Evolutionary conservation across 2,113 vertebrate species (phyloP).

Genomic region (Nothocercus julius): DNA sequence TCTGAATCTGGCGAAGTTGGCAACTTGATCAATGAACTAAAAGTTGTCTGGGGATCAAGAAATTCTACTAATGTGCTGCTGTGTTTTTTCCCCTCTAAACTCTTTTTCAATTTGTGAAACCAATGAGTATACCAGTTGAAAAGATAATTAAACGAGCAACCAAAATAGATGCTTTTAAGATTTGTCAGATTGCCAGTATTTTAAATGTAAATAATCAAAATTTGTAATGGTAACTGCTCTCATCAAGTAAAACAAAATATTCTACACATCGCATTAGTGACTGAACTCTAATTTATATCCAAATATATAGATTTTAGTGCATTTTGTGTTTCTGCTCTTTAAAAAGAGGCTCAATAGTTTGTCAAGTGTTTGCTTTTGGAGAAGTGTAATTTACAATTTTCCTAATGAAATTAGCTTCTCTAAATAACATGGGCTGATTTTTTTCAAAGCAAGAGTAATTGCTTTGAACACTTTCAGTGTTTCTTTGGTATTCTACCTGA

Average conservation of each 20-base stretch:
- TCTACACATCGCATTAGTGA: slow-evolving; percentile 42
- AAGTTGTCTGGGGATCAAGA: neutral
- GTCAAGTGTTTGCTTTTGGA: neutral
- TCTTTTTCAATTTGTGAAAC: slow-evolving; percentile 32
- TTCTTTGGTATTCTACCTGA: neutral
- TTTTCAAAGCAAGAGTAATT: neutral
- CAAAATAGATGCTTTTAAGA: slow-evolving; percentile 17
- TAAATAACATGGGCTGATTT: neutral
- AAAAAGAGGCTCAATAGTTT: neutral
- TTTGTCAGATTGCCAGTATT: neutral
- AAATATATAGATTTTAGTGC: neutral
- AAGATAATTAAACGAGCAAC: slow-evolving; percentile 40
- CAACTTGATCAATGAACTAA: neutral
- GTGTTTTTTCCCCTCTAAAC: neutral
- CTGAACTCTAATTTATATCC: slow-evolving; percentile 20
- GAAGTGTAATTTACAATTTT: neutral
- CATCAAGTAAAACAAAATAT: slow-evolving; percentile 3
- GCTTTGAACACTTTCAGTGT: neutral
- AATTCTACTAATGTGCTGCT: neutral
- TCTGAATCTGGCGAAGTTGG: neutral
- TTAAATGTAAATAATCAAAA: slow-evolving; percentile 43
- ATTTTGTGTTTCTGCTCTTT: neutral
- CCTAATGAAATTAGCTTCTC: neutral
- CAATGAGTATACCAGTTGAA: neutral
- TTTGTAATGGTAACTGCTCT: slow-evolving; percentile 27